These are phyloP conservation scores for Calidris pugnax DNA, from an alignment of 2,113 vertebrate genomes.

Conservation along the genomic window DNA sequence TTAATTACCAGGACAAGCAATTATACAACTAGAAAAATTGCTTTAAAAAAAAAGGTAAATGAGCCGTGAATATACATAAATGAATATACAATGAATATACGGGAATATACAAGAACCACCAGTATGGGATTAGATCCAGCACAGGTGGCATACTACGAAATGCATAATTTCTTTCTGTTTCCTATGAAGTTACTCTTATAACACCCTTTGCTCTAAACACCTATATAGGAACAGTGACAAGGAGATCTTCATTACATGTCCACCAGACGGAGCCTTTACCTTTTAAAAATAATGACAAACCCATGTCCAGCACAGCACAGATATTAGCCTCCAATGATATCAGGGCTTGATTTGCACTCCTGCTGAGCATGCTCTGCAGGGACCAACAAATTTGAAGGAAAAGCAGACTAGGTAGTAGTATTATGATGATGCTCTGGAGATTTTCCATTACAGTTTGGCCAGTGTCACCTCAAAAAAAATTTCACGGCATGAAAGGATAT, in stretches of 20 bases:
- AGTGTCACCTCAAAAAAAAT: background rate
- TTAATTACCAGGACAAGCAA: background rate
- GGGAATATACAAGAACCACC: background rate
- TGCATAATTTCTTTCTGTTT: background rate
- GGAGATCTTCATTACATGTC: background rate
- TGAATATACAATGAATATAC: no score
- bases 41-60: background rate
- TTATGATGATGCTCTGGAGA: background rate
- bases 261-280: background rate
- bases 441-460: background rate
- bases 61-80: background rate
- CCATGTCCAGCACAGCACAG: background rate
- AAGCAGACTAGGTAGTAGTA: background rate
- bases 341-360: background rate
- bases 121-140: background rate
- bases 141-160: background rate
- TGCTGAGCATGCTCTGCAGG: background rate
- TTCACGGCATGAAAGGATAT: background rate
- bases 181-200: background rate
- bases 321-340: background rate
- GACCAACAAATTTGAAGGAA: background rate
- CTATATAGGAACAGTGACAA: background rate
- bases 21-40: background rate
- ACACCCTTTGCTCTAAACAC: background rate
- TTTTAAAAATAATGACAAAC: background rate